These are phyloP conservation scores for Phenganax marumi DNA, from an alignment of 92 coral and sea anemone species.

Conservation along the genomic window DNA sequence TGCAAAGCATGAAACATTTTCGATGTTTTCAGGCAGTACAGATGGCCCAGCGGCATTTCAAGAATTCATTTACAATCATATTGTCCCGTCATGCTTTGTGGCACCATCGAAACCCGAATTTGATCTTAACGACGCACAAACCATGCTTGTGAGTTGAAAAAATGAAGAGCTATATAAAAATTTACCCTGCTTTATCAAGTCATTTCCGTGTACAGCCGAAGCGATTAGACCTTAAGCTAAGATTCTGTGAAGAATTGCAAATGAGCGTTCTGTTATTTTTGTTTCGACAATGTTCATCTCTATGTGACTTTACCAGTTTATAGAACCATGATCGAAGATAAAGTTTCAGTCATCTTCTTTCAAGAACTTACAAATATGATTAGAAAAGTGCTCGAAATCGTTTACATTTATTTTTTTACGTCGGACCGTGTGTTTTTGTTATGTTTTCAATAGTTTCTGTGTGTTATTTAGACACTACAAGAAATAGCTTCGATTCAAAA, in stretches of 20 bases:
- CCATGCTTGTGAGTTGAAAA: conserved; percentile 69
- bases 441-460: background rate
- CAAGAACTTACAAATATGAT: no score
- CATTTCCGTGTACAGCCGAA: no score
- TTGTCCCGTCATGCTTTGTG: conserved; percentile 86
- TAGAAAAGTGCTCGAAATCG: no score
- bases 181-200: background rate
- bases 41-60: conserved; percentile 76
- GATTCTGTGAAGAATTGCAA: no score
- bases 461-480: conserved; percentile 69
- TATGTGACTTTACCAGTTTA: no score
- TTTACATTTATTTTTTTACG: no score
- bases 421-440: background rate
- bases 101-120: conserved; percentile 88
- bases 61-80: conserved; percentile 79
- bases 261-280: no score
- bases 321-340: no score
- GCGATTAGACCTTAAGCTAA: no score
- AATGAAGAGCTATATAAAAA: background rate
- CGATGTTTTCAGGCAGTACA: conserved; percentile 62
- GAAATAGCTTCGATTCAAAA: conserved; percentile 87
- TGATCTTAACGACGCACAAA: conserved; percentile 87
- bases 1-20: background rate
- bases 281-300: no score
- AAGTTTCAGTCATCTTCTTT: no score